Conservation (phyloP, 2,797 vertebrate species). For the Thamnophis elegans region DNA sequence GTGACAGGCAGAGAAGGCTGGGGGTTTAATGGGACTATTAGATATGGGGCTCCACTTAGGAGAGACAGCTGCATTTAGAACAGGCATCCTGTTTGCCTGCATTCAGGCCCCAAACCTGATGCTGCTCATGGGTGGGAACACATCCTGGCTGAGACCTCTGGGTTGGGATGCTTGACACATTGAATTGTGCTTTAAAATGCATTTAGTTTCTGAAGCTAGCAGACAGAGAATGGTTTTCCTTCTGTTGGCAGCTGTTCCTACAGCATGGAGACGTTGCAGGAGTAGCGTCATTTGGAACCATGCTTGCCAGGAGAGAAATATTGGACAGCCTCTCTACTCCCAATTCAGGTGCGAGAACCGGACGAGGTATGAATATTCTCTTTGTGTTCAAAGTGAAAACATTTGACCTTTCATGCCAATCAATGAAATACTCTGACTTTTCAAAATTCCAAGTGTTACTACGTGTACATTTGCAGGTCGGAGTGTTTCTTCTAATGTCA, state of each 20-base stretch:
- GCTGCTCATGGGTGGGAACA: not conserved
- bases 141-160: rapidly evolving
- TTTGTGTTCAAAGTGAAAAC: not conserved
- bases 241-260: not conserved
- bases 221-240: slow-evolving; percentile 12
- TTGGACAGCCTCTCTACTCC: not conserved
- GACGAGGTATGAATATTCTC: not conserved
- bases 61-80: not conserved
- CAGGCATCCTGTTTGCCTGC: not conserved
- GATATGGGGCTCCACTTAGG: not conserved
- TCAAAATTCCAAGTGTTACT: not conserved
- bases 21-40: not conserved
- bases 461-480: not conserved
- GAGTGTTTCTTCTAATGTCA: not conserved
- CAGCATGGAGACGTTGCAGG: not conserved
- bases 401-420: not conserved
- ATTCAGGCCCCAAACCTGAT: not conserved
- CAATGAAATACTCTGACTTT: not conserved
- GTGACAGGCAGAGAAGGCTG: not conserved
- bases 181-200: not conserved
- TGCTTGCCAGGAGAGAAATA: not conserved
- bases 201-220: not conserved
- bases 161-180: not conserved
- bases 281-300: not conserved
- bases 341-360: not conserved